Conservation (phyloP, 2,113 vertebrate species). For the Chloropsis hardwickii region DNA sequence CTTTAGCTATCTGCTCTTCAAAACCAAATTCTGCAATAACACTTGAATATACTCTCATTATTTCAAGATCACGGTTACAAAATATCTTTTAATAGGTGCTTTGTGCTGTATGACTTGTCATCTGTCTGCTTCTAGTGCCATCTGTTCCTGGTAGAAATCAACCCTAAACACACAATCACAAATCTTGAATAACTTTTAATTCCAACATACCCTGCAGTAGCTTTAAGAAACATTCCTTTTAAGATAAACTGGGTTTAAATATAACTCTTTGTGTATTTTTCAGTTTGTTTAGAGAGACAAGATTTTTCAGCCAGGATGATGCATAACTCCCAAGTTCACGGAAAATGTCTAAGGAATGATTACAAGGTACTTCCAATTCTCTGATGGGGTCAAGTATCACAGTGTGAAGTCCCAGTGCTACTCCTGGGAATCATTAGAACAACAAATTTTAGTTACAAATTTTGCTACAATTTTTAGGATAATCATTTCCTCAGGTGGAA, state of each 20-base stretch:
- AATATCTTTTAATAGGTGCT: not conserved
- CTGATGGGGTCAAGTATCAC: not conserved
- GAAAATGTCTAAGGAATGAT: not conserved
- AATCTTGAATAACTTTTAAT: not conserved
- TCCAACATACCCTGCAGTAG: not conserved
- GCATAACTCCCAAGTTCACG: not conserved
- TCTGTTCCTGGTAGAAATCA: slow-evolving; percentile 7
- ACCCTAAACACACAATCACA: not conserved
- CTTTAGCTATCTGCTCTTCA: not conserved
- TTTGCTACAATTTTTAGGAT: not conserved
- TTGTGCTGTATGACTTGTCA: not conserved
- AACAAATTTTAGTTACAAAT: not conserved
- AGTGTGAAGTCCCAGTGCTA: not conserved
- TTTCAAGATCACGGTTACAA: not conserved
- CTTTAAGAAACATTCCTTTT: not conserved
- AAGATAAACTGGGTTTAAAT: not conserved
- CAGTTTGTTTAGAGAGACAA: not conserved
- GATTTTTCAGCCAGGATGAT: not conserved
- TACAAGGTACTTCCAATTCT: not conserved
- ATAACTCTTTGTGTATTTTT: not conserved
- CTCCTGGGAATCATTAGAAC: not conserved
- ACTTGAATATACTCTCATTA: not conserved
- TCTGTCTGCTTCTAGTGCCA: not conserved
- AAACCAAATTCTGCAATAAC: not conserved
- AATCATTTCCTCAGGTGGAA: not conserved